Evolutionary conservation across 2,888 invertebrate species (phyloP).

Genomic region (Pristionchus maxplancki): DNA sequence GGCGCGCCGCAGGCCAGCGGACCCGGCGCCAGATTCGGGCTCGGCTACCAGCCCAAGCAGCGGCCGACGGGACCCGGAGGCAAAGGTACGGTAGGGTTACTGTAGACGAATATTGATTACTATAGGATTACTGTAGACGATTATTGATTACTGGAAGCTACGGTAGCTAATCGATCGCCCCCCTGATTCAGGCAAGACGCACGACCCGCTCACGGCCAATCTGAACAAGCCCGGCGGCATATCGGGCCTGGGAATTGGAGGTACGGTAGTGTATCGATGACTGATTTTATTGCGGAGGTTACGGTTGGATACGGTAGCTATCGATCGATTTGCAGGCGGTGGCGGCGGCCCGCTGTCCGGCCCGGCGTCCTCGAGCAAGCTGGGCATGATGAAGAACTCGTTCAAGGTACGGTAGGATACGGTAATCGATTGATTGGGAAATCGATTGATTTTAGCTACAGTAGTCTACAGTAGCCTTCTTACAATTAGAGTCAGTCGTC

Average conservation of each 20-base stretch:
- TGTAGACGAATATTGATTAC: neutral
- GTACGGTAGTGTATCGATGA: conserved; percentile 30
- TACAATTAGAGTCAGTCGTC: neutral
- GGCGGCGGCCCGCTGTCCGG: conserved; percentile 34
- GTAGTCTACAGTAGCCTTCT: neutral
- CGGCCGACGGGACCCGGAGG: conserved; percentile 21
- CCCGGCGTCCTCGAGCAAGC: conserved; percentile 54
- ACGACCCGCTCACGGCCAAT: conserved; percentile 50
- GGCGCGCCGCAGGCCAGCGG: neutral
- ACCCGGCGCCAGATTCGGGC: conserved; percentile 43
- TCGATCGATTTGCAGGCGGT: conserved; percentile 52
- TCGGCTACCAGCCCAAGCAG: conserved; percentile 51
- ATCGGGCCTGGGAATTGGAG: conserved; percentile 23
- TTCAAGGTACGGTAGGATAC: conserved; percentile 56
- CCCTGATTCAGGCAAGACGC: conserved; percentile 11
- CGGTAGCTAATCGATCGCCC: neutral
- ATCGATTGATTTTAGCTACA: neutral
- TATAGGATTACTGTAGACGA: neutral
- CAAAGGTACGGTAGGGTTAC: neutral
- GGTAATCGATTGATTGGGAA: neutral
- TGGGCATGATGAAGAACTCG: conserved; percentile 62
- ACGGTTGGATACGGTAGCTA: neutral
- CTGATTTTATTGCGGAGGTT: neutral
- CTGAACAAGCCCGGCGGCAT: conserved; percentile 11
- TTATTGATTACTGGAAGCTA: neutral